These are phyloP conservation scores for Eulemur coronatus DNA, from an alignment of 2,797 vertebrate species.

Conservation along the genomic window DNA sequence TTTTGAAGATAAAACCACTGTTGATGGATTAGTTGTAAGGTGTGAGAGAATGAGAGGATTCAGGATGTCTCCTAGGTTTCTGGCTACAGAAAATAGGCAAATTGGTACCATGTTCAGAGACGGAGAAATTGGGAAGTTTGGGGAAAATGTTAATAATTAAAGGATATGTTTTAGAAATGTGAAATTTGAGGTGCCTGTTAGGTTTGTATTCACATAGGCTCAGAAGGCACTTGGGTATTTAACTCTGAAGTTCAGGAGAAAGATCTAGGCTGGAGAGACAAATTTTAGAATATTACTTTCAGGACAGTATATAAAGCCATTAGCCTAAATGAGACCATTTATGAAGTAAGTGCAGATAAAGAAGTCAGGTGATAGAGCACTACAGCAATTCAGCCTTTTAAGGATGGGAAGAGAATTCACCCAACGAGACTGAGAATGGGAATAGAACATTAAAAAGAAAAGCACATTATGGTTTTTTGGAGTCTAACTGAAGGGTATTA, in stretches of 20 bases:
- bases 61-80: not conserved
- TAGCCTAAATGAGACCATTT: not conserved
- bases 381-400: not conserved
- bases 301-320: not conserved
- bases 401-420: not conserved
- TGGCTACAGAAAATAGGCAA: not conserved
- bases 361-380: not conserved
- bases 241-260: not conserved
- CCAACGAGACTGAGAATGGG: not conserved
- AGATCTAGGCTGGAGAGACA: not conserved
- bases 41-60: not conserved
- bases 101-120: not conserved
- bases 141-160: not conserved
- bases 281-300: not conserved
- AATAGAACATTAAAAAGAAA: not conserved
- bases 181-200: not conserved
- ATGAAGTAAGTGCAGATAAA: not conserved
- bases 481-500: not conserved
- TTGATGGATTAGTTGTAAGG: not conserved
- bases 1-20: not conserved
- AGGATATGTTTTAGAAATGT: not conserved
- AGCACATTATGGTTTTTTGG: not conserved
- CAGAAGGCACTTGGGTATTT: not conserved
- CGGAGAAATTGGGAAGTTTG: not conserved
- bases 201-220: not conserved